These are phyloP conservation scores for Cinclus cinclus DNA, from an alignment of 2,113 vertebrate species.

Conservation along the genomic window DNA sequence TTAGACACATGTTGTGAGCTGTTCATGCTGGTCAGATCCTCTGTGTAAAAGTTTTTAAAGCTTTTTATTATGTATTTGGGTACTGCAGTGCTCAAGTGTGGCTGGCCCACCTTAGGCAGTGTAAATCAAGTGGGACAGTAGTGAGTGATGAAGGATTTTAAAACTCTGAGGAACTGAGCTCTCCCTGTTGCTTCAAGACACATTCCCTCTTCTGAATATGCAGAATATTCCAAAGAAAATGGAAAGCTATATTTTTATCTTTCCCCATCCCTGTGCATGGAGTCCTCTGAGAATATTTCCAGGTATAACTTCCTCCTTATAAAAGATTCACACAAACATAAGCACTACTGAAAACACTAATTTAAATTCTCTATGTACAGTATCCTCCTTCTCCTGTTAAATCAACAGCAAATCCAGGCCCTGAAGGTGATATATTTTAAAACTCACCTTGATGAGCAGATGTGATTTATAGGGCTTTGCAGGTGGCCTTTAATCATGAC, in stretches of 20 bases:
- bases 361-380: background rate
- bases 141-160: constrained; percentile 51
- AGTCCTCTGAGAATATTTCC: background rate
- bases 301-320: background rate
- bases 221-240: background rate
- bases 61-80: constrained; percentile 39
- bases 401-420: background rate
- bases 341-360: background rate
- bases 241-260: background rate
- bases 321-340: background rate
- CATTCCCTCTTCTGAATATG: background rate
- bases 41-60: constrained; percentile 31
- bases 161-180: background rate
- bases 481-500: background rate
- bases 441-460: background rate
- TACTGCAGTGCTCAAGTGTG: background rate
- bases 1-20: background rate
- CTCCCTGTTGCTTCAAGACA: background rate
- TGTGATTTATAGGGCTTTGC: background rate
- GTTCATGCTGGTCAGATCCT: constrained; percentile 38
- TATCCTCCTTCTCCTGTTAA: background rate
- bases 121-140: constrained; percentile 44
- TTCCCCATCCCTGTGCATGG: accelerated
- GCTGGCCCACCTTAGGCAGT: background rate
- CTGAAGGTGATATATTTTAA: background rate